Conservation (phyloP, 2,888 invertebrate genomes). For the Sialis fuliginosa region DNA sequence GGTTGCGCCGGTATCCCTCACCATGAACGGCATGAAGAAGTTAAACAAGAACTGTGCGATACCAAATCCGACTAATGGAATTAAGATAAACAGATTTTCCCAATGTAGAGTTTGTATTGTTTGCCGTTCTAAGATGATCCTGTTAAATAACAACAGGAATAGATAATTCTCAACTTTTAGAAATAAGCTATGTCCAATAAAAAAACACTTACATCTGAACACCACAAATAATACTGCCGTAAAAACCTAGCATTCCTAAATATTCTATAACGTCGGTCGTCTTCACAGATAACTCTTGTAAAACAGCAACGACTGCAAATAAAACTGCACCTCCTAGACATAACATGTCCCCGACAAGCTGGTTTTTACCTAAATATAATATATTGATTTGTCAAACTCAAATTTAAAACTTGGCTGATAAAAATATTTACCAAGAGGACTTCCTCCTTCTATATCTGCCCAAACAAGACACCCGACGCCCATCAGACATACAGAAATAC, state of each 20-base stretch:
- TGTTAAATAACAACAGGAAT: slow-evolving; percentile 14
- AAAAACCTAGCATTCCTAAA: slow-evolving; percentile 62
- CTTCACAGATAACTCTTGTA: slow-evolving; percentile 69
- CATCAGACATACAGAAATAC: slow-evolving; percentile 61
- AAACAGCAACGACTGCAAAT: slow-evolving; percentile 62
- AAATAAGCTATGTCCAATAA: not conserved
- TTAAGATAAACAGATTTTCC: slow-evolving; percentile 33
- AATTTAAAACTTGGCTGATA: not conserved
- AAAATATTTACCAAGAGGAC: slow-evolving; percentile 32
- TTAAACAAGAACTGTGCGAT: slow-evolving; percentile 59
- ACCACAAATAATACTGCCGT: slow-evolving; percentile 60
- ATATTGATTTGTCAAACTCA: not conserved
- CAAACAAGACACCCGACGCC: slow-evolving; percentile 70
- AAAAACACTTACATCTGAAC: slow-evolving; percentile 50
- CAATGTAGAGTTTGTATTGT: slow-evolving; percentile 49
- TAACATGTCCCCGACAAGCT: slow-evolving; percentile 66
- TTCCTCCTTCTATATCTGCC: slow-evolving; percentile 61
- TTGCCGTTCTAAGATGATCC: slow-evolving; percentile 45
- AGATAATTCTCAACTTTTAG: not conserved
- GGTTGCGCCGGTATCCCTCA: slow-evolving; percentile 64
- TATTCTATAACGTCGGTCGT: slow-evolving; percentile 61
- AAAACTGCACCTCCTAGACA: slow-evolving; percentile 61
- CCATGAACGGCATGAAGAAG: slow-evolving; percentile 54
- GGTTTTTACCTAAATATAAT: slow-evolving; percentile 46
- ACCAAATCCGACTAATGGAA: slow-evolving; percentile 38